Conservation (phyloP, 2,888 invertebrate species). For the Plebejus anna region DNA sequence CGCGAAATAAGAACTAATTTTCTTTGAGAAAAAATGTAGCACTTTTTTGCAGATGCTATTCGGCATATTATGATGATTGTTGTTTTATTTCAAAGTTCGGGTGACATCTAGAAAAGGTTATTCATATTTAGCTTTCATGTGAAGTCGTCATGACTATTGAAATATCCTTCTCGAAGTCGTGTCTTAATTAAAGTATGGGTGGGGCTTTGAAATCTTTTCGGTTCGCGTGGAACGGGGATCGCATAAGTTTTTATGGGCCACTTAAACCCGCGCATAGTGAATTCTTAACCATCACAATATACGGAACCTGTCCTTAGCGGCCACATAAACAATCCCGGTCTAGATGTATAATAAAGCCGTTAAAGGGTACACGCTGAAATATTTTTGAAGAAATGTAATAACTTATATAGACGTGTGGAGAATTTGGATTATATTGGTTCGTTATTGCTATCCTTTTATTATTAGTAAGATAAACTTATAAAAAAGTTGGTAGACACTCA, state of each 20-base stretch:
- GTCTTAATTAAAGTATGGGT: slow-evolving; percentile 18
- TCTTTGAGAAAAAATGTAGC: not conserved
- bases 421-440: slow-evolving; percentile 31
- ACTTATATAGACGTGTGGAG: slow-evolving; percentile 37
- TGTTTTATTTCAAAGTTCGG: not conserved
- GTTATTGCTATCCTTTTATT: slow-evolving; percentile 5
- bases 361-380: slow-evolving; percentile 34
- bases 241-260: slow-evolving; percentile 25
- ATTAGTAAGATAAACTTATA: not conserved
- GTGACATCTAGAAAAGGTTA: not conserved
- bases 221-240: slow-evolving; percentile 15
- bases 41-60: not conserved
- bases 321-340: slow-evolving; percentile 35
- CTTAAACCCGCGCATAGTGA: slow-evolving; percentile 27
- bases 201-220: slow-evolving; percentile 23
- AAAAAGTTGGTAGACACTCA: not conserved
- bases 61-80: no score
- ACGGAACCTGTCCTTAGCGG: slow-evolving; percentile 32
- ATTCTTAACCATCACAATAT: slow-evolving; percentile 24
- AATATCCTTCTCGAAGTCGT: slow-evolving; percentile 8
- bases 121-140: not conserved
- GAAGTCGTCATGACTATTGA: not conserved
- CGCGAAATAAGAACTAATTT: not conserved
- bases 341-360: slow-evolving; percentile 39
- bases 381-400: slow-evolving; percentile 36